Evolutionary conservation across 2,797 vertebrate species (phyloP).

Genomic region (Thunnus albacares): DNA sequence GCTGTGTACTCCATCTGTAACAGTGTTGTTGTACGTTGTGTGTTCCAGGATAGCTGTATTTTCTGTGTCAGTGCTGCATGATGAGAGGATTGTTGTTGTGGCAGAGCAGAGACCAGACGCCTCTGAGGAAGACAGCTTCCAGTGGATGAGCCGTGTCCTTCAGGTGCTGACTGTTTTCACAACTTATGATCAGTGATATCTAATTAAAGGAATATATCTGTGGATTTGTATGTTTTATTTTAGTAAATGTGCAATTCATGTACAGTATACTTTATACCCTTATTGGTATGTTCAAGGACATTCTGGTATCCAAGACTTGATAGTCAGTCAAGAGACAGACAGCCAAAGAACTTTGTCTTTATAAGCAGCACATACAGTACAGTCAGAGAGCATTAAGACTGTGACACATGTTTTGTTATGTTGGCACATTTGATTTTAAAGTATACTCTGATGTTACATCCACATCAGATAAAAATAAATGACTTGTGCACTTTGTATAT

Average conservation of each 20-base stretch:
- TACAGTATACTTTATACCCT: not conserved
- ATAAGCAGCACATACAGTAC: no score
- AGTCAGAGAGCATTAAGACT: no score
- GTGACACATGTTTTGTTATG: no score
- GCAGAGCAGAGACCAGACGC: constrained; percentile 97
- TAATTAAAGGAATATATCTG: not conserved
- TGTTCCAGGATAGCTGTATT: constrained; percentile 95
- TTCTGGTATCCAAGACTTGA: no score
- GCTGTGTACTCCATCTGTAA: constrained; percentile 5
- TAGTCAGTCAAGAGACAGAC: no score
- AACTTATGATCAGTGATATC: not conserved
- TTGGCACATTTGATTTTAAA: no score
- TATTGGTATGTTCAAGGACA: no score
- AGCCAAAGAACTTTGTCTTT: no score
- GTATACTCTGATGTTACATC: no score
- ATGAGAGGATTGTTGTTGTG: constrained; percentile 95
- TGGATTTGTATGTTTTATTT: not conserved
- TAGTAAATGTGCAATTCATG: not conserved
- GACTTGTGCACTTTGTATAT: no score
- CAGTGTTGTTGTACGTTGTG: constrained; percentile 30
- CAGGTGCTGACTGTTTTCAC: constrained; percentile 85
- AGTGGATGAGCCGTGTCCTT: constrained; percentile 98
- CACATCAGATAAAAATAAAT: no score
- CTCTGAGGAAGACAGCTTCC: constrained; percentile 98
- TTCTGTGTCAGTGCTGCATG: constrained; percentile 93